A percentile compares a stretch with the other conserved stretches of the same genome.
phyloP scores from a whole-genome alignment of 2,797 vertebrate genomes.

The Chaetophractus vellerosus region DNA sequence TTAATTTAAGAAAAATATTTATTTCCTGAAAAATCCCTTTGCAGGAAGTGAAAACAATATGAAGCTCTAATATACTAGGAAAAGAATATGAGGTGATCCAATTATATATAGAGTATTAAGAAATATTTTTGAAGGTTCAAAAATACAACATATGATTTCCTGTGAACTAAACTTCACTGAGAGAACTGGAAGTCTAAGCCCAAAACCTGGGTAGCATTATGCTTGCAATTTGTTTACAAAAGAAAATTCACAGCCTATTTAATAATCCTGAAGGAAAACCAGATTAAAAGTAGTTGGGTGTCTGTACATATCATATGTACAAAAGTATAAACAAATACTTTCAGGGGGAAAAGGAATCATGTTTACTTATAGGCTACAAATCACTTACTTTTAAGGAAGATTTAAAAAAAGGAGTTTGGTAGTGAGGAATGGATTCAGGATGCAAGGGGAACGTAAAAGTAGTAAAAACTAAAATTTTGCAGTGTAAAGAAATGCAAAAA shows the following conservation, averaged over 20 bases:
- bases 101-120: constrained; percentile 57
- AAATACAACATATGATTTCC: constrained; percentile 68
- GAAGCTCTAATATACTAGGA: constrained; percentile 58
- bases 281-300: constrained; percentile 36
- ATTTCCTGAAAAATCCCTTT: constrained; percentile 54
- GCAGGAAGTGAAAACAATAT: constrained; percentile 60
- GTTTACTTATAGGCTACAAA: constrained; percentile 58
- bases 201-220: constrained; percentile 48
- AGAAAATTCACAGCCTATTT: constrained; percentile 60
- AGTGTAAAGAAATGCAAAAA: constrained; percentile 81
- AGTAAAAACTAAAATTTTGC: constrained; percentile 77
- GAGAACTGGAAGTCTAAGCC: constrained; percentile 41
- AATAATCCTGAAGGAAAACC: constrained; percentile 59
- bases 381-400: constrained; percentile 53
- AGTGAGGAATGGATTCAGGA: constrained; percentile 19
- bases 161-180: constrained; percentile 66
- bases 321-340: constrained; percentile 62
- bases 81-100: constrained; percentile 50
- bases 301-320: constrained; percentile 52
- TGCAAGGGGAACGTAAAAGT: constrained; percentile 60
- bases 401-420: constrained; percentile 72
- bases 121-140: constrained; percentile 33
- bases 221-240: constrained; percentile 13
- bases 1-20: constrained; percentile 70
- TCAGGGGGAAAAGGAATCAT: not conserved